Percentiles rank a stretch among this genome's conserved stretches.
These are phyloP conservation scores for Sinhomidia bicolor DNA, from an alignment of 2,888 invertebrate species.

Conservation along the genomic window DNA sequence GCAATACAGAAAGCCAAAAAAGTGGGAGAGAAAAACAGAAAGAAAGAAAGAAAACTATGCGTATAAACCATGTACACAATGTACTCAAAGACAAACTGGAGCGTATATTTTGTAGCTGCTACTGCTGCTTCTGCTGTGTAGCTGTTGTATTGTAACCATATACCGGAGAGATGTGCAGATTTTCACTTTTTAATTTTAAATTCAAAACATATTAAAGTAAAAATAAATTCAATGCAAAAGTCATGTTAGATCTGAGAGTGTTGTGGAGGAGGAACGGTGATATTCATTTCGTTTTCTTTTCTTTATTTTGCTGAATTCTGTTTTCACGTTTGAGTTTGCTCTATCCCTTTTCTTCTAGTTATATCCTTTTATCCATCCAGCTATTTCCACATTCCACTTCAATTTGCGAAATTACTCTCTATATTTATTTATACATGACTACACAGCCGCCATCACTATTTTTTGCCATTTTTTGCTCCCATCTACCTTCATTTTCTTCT, in stretches of 20 bases:
- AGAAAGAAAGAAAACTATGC: background rate
- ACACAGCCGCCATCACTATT: slow-evolving; percentile 19
- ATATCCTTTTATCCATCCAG: background rate
- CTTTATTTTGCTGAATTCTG: background rate
- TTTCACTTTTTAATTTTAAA: slow-evolving; percentile 9
- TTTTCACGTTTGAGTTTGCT: background rate
- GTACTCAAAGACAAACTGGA: background rate
- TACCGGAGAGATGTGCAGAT: slow-evolving; percentile 1
- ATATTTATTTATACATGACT: slow-evolving; percentile 53
- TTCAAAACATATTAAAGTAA: slow-evolving; percentile 35
- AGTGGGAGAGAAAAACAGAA: no score
- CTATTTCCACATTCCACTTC: slow-evolving; percentile 45
- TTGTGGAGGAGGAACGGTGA: background rate
- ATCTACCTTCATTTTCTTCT: background rate
- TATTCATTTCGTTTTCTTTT: background rate
- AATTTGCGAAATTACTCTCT: slow-evolving; percentile 48
- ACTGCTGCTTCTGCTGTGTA: no score
- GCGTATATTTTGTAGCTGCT: no score
- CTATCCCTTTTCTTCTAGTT: background rate
- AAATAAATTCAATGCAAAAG: slow-evolving; percentile 40
- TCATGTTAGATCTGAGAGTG: background rate
- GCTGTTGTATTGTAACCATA: no score
- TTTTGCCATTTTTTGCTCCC: background rate
- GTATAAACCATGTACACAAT: background rate
- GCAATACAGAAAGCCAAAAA: background rate